Percentiles rank a stretch among this genome's conserved stretches.
Conservation (phyloP, 2,888 invertebrate genomes). For the Polydrusus cervinus region DNA sequence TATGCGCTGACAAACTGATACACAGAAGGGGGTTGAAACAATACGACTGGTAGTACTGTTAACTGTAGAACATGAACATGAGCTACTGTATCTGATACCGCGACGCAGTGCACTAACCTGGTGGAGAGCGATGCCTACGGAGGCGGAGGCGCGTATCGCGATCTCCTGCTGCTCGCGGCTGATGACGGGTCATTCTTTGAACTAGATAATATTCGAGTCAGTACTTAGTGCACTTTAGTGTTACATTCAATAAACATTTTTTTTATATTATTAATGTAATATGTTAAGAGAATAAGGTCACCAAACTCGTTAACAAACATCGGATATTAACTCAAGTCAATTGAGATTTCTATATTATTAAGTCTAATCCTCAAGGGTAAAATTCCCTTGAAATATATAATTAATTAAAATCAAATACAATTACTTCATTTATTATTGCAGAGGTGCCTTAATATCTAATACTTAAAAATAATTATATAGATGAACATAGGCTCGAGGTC, state of each 20-base stretch:
- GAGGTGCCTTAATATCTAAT: background rate
- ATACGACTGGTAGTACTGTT: conserved; percentile 25
- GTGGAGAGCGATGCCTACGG: conserved; percentile 46
- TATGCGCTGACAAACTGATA: background rate
- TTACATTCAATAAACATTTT: background rate
- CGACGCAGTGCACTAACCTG: conserved; percentile 69
- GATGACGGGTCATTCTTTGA: conserved; percentile 15
- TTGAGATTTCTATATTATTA: conserved; percentile 13
- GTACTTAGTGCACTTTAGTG: background rate
- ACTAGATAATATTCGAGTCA: background rate
- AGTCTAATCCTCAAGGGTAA: conserved; percentile 3
- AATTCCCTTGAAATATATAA: background rate
- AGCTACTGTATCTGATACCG: conserved; percentile 53
- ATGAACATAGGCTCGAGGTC: background rate
- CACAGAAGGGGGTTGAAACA: conserved; percentile 21
- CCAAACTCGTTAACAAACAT: conserved; percentile 8
- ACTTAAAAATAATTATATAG: conserved; percentile 1
- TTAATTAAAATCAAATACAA: conserved; percentile 7
- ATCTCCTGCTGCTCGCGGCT: conserved; percentile 37
- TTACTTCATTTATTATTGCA: background rate
- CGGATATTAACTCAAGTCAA: background rate
- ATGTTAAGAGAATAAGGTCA: conserved; percentile 6
- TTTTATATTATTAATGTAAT: background rate
- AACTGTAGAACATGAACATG: conserved; percentile 16
- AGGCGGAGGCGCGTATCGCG: conserved; percentile 40